Evolutionary conservation across 2,113 vertebrate genomes (phyloP), one percentile per base, ranked within the genome.

Genomic region (Dicrurus megarhynchus): DNA sequence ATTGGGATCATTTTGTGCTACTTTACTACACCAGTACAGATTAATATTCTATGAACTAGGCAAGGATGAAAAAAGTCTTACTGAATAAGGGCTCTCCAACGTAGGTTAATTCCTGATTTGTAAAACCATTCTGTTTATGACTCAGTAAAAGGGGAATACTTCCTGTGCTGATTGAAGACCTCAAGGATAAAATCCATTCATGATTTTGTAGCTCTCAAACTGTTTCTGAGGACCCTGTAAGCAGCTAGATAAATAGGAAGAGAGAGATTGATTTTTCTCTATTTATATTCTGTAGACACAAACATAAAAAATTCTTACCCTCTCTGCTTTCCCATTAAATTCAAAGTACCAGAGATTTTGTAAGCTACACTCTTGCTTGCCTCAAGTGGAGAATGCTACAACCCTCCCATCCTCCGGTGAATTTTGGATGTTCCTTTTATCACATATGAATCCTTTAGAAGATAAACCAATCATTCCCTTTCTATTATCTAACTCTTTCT

Each of bases 391-490:
- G 39, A 70, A 63, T 7, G n/a, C n/a, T 59, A 39, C 11, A 77
- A 20, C 1, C 3, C 5, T 83, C 22, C 3, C 6, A 57, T 14
- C 5, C 7, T 6, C 1, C 0, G 0, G 27, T 59, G 65, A 65
- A 55, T 73, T 89, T 65, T 77, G 7, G 1, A 30, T 70, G 6
- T 37, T 95, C 9, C 24, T 76, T 92, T 53, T 78, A 32, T 57
- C 24, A 23, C 0, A 4, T 22, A 9, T 26, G 35, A 67, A 55
- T 56, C 18, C 9, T 35, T 10, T 41, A 28, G n/a, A 76, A 39
- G 52, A 37, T 4, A 76, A 89, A 50, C 9, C 56, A 68, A 4
- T 60, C 2, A 26, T 44, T 67, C 50, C 28, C 12, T 7, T 61
- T 71, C 49, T 41, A 17, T 50, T 60, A 47, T 39, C 15, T 47